A percentile compares a stretch with the other conserved stretches of the same genome.
phyloP scores from a whole-genome alignment of 2,888 invertebrate species.

The Teinopalpus imperialis region DNA sequence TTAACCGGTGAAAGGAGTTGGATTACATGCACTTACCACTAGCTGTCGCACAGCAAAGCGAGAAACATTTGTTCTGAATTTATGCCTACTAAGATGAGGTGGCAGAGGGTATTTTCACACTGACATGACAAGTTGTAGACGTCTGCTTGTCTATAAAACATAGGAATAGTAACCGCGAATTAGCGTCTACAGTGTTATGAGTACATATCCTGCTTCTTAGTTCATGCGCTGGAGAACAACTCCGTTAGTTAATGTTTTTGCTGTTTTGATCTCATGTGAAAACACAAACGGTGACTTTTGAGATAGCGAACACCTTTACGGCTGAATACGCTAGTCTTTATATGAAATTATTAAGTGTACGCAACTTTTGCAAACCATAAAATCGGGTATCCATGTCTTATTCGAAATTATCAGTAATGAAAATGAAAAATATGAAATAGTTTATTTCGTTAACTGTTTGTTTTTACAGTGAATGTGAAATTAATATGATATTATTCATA shows the following conservation, averaged over 20 bases:
- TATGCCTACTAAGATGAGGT: constrained; percentile 47
- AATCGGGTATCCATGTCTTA: too few relatives aligned
- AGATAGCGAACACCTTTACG: too few relatives aligned
- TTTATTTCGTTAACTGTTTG: too few relatives aligned
- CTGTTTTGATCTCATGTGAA: constrained; percentile 12
- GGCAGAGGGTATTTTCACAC: constrained; percentile 37
- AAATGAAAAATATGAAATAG: too few relatives aligned
- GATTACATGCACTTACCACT: constrained; percentile 41
- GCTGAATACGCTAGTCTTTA: too few relatives aligned
- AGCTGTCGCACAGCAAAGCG: constrained; percentile 41
- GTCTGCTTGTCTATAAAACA: constrained; percentile 19
- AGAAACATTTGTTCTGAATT: constrained; percentile 50
- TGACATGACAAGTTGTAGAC: constrained; percentile 18
- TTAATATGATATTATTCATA: too few relatives aligned
- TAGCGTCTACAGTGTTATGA: constrained; percentile 25
- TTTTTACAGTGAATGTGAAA: too few relatives aligned
- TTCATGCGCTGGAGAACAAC: constrained; percentile 12
- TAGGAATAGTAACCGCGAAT: constrained; percentile 23
- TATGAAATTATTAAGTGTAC: too few relatives aligned
- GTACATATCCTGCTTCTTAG: constrained; percentile 18
- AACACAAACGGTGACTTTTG: too few relatives aligned
- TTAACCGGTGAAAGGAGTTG: constrained; percentile 62
- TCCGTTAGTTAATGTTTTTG: constrained; percentile 16
- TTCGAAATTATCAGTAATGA: too few relatives aligned
- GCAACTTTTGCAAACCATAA: too few relatives aligned